These are phyloP conservation scores for Petrolisthes manimaculis DNA, from an alignment of 2,888 invertebrate species.

Conservation along the genomic window DNA sequence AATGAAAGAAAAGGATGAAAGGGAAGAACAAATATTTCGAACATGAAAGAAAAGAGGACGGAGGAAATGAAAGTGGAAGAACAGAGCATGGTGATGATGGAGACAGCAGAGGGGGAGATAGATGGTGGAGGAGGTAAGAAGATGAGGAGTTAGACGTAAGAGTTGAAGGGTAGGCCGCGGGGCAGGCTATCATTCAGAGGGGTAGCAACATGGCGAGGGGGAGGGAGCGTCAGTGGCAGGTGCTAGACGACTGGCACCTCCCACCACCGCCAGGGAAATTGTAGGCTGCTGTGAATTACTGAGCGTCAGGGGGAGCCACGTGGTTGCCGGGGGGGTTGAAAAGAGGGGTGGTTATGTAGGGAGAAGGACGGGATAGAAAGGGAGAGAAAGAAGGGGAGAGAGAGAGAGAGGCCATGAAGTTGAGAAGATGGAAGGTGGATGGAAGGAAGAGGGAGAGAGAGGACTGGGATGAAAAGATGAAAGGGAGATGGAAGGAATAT, in stretches of 20 bases:
- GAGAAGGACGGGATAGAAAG: not conserved
- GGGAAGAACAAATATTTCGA: not conserved
- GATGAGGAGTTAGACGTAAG: not conserved
- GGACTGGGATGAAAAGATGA: not conserved
- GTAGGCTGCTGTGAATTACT: not conserved
- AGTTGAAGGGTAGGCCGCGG: not conserved
- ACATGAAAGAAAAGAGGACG: not conserved
- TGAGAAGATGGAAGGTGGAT: not conserved
- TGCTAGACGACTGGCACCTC: not conserved
- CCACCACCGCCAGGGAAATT: not conserved
- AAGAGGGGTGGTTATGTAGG: not conserved
- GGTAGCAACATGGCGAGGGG: not conserved
- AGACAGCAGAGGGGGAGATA: not conserved
- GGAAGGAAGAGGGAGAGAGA: not conserved
- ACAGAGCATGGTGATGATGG: not conserved
- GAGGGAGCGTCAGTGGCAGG: not conserved
- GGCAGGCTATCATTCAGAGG: not conserved
- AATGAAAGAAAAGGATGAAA: not conserved
- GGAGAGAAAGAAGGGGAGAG: not conserved
- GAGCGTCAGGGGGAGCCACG: not conserved
- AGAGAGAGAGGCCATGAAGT: not conserved
- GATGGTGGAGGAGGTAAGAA: not conserved
- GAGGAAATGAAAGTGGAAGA: not conserved
- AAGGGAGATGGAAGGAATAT: not conserved
- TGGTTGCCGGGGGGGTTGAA: not conserved